A percentile compares a stretch with the other conserved stretches of the same genome.
Evolutionary conservation across 2,113 vertebrate genomes (phyloP).

Genomic region (Meles meles): DNA sequence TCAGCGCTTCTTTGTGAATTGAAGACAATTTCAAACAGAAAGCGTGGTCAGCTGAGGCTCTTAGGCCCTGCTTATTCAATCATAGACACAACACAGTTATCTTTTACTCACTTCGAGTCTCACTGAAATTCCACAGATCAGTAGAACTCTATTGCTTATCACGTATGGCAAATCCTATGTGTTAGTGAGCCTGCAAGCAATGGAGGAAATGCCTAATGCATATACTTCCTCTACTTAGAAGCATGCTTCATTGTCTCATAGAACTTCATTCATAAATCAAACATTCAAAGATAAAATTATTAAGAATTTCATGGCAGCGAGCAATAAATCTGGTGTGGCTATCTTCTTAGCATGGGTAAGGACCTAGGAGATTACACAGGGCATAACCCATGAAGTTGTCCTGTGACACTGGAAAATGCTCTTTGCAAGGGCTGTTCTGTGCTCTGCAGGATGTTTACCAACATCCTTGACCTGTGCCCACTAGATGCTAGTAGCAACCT

Average conservation of each 20-base stretch:
- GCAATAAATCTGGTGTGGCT: not conserved
- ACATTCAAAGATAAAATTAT: not conserved
- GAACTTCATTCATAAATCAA: not conserved
- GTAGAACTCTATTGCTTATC: not conserved
- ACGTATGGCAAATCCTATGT: not conserved
- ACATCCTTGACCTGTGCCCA: not conserved
- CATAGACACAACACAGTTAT: not conserved
- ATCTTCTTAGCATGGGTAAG: not conserved
- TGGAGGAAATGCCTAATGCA: rapidly evolving
- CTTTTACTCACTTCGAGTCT: not conserved
- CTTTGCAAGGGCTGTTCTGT: not conserved
- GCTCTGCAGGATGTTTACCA: not conserved
- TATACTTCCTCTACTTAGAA: no score
- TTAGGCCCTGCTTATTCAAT: not conserved
- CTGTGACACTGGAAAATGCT: not conserved
- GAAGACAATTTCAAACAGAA: not conserved
- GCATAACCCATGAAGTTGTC: not conserved
- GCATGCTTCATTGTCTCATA: not conserved
- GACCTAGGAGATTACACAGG: no score
- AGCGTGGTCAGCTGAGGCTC: no score
- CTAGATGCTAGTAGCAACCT: not conserved
- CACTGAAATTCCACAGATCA: not conserved
- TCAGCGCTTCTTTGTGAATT: not conserved
- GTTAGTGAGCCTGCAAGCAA: not conserved
- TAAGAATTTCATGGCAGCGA: not conserved